Evolutionary conservation across 35 echinoderm and acorn worm species (phyloP).

Genomic region (Patiria miniata): DNA sequence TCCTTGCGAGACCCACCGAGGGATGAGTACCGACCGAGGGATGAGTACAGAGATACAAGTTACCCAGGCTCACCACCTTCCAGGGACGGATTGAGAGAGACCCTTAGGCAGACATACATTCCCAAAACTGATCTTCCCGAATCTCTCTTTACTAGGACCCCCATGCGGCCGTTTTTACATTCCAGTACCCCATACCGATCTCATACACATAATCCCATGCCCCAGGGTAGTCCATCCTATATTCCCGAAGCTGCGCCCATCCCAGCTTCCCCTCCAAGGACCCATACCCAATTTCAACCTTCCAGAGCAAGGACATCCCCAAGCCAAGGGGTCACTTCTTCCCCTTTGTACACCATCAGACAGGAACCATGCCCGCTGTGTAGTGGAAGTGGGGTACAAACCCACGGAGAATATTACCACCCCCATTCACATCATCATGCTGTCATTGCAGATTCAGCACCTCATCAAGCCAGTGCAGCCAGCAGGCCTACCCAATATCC

Average conservation of each 20-base stretch:
- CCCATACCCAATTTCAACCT: background rate
- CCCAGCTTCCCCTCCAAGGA: background rate
- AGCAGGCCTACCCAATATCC: no score
- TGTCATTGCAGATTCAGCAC: background rate
- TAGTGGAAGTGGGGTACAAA: slow-evolving; percentile 46
- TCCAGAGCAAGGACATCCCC: background rate
- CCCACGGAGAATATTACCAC: slow-evolving; percentile 39
- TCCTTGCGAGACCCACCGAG: background rate
- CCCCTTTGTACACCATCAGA: background rate
- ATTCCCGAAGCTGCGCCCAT: background rate
- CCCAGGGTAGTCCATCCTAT: background rate
- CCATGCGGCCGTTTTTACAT: background rate
- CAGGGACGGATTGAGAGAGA: slow-evolving; percentile 49
- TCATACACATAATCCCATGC: background rate
- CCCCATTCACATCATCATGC: background rate
- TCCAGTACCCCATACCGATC: background rate
- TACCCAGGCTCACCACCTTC: slow-evolving; percentile 26
- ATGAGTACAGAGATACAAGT: background rate
- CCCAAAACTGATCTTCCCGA: slow-evolving; percentile 7
- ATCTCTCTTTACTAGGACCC: slow-evolving; percentile 29
- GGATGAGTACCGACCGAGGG: background rate
- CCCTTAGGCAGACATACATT: slow-evolving; percentile 51
- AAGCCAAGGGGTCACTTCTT: background rate
- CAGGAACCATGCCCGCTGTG: slow-evolving; percentile 49
- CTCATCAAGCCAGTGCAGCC: background rate